These are phyloP conservation scores for Nomada hirtipes DNA, from an alignment of 2,888 invertebrate species.

Conservation along the genomic window DNA sequence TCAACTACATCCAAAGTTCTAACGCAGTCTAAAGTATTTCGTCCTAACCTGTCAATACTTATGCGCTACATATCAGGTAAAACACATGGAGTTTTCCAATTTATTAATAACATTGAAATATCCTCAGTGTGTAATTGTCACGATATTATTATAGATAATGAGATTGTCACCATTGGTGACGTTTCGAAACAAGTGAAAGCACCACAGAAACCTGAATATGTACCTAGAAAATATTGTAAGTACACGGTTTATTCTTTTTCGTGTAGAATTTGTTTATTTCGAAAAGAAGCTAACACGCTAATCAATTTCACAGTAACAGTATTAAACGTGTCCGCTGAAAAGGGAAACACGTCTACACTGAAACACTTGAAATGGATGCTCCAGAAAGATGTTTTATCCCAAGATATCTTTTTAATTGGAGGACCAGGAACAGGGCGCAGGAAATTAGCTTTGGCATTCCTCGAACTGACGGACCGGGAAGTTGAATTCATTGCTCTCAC, in stretches of 20 bases:
- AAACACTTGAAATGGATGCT: constrained; percentile 97
- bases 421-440: constrained; percentile 94
- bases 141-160: constrained; percentile 66
- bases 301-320: constrained; percentile 48
- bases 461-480: constrained; percentile 95
- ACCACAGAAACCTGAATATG: constrained; percentile 91
- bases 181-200: constrained; percentile 88
- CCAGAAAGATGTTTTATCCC: constrained; percentile 96
- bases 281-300: neutral
- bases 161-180: constrained; percentile 89
- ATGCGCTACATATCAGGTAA: constrained; percentile 76
- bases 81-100: constrained; percentile 5
- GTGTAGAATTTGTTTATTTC: constrained; percentile 15
- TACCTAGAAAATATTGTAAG: constrained; percentile 94
- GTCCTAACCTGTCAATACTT: constrained; percentile 63
- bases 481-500: constrained; percentile 97
- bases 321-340: constrained; percentile 87
- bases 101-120: neutral
- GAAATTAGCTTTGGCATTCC: constrained; percentile 93
- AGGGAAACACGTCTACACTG: constrained; percentile 85
- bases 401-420: constrained; percentile 98
- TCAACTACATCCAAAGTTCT: constrained; percentile 66
- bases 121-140: constrained; percentile 8
- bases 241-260: constrained; percentile 2
- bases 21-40: constrained; percentile 56